These are phyloP conservation scores for Urophycis tenuis DNA, from an alignment of 2,797 vertebrate species.

Conservation along the genomic window DNA sequence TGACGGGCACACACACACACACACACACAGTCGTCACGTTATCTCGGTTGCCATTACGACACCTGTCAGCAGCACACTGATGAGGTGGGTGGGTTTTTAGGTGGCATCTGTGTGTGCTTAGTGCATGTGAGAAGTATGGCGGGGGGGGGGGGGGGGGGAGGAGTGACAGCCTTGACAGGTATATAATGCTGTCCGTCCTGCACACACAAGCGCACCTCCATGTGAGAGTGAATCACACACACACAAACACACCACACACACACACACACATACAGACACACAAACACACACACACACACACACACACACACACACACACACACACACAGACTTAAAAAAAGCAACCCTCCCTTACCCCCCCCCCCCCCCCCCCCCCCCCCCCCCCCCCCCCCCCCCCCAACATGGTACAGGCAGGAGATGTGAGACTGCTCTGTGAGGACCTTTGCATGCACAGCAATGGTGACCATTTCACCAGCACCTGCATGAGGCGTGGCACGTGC, in stretches of 20 bases:
- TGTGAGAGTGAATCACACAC: neutral
- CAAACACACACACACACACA: neutral
- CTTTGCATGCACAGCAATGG: too few relatives aligned
- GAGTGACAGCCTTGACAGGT: slow-evolving; percentile 60
- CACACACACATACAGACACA: neutral
- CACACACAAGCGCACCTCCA: slow-evolving; percentile 14
- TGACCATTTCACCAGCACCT: too few relatives aligned
- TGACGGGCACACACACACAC: neutral
- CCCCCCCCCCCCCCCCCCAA: too few relatives aligned
- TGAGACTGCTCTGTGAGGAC: too few relatives aligned
- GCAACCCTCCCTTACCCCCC: neutral
- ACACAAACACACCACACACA: neutral
- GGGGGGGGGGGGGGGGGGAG: slow-evolving; percentile 8
- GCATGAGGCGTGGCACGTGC: too few relatives aligned
- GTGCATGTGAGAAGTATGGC: neutral
- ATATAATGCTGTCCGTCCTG: slow-evolving; percentile 52
- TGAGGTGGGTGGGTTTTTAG: slow-evolving; percentile 8
- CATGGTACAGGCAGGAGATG: too few relatives aligned
- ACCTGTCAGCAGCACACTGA: neutral
- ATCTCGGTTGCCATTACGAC: neutral
- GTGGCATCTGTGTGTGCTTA: neutral
- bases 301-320: neutral
- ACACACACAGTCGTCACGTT: neutral
- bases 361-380: neutral
- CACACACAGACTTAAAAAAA: neutral